Evolutionary conservation across 2,113 vertebrate genomes (phyloP), one percentile per base, ranked within the genome.

Genomic region (Larimichthys polyactis): DNA sequence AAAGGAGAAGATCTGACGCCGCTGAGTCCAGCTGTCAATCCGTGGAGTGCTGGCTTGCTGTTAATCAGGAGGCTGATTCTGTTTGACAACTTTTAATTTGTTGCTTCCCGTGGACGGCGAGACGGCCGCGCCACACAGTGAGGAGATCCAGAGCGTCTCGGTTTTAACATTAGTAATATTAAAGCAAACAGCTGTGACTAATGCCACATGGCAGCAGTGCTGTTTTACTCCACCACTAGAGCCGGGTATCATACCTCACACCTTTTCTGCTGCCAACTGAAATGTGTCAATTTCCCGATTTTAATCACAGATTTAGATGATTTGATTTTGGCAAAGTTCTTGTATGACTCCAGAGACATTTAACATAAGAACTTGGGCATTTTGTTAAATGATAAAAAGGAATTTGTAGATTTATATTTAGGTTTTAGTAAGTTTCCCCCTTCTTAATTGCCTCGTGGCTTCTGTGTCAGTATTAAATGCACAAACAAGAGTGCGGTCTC

Each of bases 11-110:
- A 24, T 75, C 73, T 54, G 76, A 85, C 5, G 36, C 69, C 17
- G 54, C 6, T 27, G n/a, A 65, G 78, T 81, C 81, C 74, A 81
- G 75, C 78, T 84, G 78, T 79, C 81, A 62, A 24, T 36, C 29
- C 16, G 7, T 12, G 24, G 55, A 58, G 54, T 6, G 46, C 43
- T 57, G 3, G 36, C 24, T 78, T 60, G 16, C 48, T 5, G 32
- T 5, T 76, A 36, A 72, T 80, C 57, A 27, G 29, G 44, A 63
- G 46, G 67, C 12, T 4, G 52, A 72, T 22, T 57, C 20, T 22
- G 0, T 44, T 70, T 54, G 43, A 29, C 15, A 14, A 19, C 24
- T 55, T 70, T 72, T 43, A 66, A 46, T 57, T 48, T 67, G 14
- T 32, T 0, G 24, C 48, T 52, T 83, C 27, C n/a, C 5, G 29